Conservation (phyloP, 2,888 invertebrate species). For the Cephus sareptanus region DNA sequence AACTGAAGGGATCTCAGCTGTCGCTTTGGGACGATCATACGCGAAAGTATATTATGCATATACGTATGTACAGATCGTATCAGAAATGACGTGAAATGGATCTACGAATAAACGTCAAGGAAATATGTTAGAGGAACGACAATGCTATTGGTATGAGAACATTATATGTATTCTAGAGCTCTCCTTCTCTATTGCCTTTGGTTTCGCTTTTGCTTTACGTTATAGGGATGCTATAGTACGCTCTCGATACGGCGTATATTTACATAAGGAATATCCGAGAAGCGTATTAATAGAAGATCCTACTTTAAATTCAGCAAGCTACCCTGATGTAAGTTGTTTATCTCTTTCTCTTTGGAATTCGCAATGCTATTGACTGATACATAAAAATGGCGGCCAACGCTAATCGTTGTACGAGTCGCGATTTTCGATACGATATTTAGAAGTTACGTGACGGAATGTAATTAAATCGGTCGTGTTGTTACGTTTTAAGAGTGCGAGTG, state of each 20-base stretch:
- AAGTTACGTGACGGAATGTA: background rate
- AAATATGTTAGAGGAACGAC: background rate
- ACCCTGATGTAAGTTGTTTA: background rate
- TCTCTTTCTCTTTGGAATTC: background rate
- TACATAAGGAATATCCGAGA: conserved; percentile 14
- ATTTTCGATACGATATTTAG: background rate
- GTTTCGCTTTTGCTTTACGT: background rate
- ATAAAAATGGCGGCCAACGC: background rate
- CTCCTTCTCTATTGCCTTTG: conserved; percentile 7
- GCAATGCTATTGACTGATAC: background rate
- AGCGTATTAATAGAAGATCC: conserved; percentile 14
- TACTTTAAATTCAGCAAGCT: conserved; percentile 13
- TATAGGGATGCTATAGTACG: background rate
- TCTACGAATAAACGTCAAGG: background rate
- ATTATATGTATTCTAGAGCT: background rate
- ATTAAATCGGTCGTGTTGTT: background rate
- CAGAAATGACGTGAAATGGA: background rate
- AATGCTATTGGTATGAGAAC: conserved; percentile 10
- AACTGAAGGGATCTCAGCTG: background rate
- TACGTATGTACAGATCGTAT: background rate
- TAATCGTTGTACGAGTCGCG: background rate
- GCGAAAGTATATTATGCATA: background rate
- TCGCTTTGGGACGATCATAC: background rate
- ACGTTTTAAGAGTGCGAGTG: background rate
- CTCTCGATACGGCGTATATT: background rate